phyloP scores from a whole-genome alignment of 2,797 vertebrate genomes.

The Iguana delicatissima region DNA sequence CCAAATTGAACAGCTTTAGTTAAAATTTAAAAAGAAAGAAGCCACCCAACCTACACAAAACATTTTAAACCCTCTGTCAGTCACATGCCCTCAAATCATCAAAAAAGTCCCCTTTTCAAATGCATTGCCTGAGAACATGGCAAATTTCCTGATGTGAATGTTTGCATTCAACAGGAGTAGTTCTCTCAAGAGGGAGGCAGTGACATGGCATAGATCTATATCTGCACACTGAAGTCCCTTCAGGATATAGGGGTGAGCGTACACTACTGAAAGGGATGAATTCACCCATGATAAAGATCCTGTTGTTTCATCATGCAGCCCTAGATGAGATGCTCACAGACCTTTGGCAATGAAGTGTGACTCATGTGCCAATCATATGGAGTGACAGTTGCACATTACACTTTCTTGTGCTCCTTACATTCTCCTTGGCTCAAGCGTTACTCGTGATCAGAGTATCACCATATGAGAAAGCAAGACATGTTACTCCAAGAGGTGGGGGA shows the following conservation, averaged over 20 bases:
- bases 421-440: background rate
- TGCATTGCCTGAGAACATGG: background rate
- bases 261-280: background rate
- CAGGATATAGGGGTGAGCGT: background rate
- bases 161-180: background rate
- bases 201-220: background rate
- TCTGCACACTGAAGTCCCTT: background rate
- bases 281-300: background rate
- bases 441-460: background rate
- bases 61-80: background rate
- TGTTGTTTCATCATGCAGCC: background rate
- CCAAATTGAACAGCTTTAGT: background rate
- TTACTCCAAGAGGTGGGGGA: no score
- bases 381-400: background rate
- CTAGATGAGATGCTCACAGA: background rate
- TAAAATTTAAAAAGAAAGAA: background rate
- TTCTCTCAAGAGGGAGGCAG: background rate
- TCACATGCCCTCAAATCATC: background rate
- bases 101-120: background rate
- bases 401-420: conserved; percentile 1
- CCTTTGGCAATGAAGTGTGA: background rate
- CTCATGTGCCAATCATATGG: background rate
- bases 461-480: background rate
- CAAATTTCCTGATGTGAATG: background rate
- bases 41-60: background rate